Evolutionary conservation across 2,797 vertebrate species (phyloP).

Genomic region (Parauchenoglanis punctatus): DNA sequence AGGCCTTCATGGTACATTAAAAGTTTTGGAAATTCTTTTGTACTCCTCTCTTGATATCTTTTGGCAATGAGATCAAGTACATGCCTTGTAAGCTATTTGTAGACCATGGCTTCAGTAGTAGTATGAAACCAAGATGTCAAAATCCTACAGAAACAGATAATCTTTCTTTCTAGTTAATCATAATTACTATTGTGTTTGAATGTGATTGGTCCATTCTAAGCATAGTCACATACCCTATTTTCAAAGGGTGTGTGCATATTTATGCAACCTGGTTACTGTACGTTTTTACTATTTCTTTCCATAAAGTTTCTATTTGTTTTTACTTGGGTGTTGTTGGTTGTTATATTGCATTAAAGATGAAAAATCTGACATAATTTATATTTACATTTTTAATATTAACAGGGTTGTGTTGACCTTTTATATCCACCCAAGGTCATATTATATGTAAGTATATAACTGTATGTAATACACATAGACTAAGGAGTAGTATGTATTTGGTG

Average conservation of each 20-base stretch:
- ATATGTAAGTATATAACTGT: not conserved
- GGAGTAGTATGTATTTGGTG: not conserved
- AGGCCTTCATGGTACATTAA: not conserved
- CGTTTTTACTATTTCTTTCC: not conserved
- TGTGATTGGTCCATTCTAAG: not conserved
- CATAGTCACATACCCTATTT: not conserved
- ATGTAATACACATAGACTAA: not conserved
- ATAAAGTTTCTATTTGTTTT: not conserved
- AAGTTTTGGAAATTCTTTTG: not conserved
- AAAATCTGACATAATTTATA: not conserved
- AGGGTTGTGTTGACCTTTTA: not conserved
- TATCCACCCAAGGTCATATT: not conserved
- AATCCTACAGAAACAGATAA: not conserved
- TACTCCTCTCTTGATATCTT: not conserved
- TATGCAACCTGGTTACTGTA: not conserved
- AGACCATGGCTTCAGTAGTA: not conserved
- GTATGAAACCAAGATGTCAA: not conserved
- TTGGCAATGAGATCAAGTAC: not conserved
- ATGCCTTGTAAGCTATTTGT: not conserved
- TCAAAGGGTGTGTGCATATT: not conserved
- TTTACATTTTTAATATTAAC: not conserved
- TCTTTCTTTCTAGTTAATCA: not conserved
- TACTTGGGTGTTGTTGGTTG: not conserved
- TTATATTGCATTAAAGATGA: not conserved
- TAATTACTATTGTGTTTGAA: not conserved